These are phyloP conservation scores for Drosophila yooni DNA, from an alignment of 2,888 invertebrate species.

Conservation along the genomic window DNA sequence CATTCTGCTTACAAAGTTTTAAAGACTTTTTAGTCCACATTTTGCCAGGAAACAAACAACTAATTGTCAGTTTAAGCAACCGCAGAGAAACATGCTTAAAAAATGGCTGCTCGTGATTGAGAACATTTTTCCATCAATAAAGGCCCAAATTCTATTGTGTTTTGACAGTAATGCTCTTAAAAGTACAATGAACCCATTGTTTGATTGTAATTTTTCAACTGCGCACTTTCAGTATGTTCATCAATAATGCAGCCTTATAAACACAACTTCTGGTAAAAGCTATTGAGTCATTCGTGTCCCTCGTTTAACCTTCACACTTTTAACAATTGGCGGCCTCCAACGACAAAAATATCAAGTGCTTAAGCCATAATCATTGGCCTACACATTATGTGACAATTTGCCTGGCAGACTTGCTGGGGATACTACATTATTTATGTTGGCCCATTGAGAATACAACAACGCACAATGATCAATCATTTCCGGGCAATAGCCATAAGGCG, in stretches of 20 bases:
- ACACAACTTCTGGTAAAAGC: neutral
- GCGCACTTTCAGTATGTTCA: neutral
- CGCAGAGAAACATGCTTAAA: neutral
- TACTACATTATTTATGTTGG: constrained; percentile 62
- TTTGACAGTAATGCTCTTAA: neutral
- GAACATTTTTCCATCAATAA: neutral
- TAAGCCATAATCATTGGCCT: constrained; percentile 31
- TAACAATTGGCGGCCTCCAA: constrained; percentile 43
- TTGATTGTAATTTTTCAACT: neutral
- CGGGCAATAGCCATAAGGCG: constrained; percentile 61
- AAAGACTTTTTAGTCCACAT: neutral
- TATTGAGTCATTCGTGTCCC: constrained; percentile 14
- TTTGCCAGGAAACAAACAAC: neutral
- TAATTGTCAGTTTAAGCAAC: neutral
- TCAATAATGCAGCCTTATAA: constrained; percentile 6
- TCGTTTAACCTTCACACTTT: constrained; percentile 62
- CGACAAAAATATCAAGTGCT: constrained; percentile 18
- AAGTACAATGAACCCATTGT: neutral
- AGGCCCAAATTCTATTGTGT: neutral
- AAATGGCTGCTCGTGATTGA: neutral
- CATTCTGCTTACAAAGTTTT: neutral
- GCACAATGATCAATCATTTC: constrained; percentile 70
- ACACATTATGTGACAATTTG: constrained; percentile 61
- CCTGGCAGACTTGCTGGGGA: constrained; percentile 25
- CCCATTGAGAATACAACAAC: constrained; percentile 42